Percentiles rank a stretch among this genome's conserved stretches.
These are phyloP conservation scores for Cancer borealis DNA, from an alignment of 2,888 invertebrate species.

Conservation along the genomic window DNA sequence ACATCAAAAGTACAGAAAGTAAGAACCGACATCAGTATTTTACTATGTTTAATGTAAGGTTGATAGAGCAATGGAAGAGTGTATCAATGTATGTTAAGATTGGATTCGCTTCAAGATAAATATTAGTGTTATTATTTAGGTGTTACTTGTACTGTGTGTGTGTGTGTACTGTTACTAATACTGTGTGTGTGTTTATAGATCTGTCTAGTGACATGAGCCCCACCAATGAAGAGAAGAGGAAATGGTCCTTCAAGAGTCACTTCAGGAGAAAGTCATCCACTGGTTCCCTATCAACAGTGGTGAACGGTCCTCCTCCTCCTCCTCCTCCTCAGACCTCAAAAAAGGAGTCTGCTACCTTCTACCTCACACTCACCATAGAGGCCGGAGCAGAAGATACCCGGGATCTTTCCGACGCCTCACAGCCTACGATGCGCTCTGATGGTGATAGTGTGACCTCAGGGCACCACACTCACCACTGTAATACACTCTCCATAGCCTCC, in stretches of 20 bases:
- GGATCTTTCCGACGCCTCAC: constrained; percentile 67
- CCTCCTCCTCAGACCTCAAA: constrained; percentile 82
- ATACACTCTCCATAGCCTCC: constrained; percentile 69
- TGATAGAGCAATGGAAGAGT: too few species aligned
- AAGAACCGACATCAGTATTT: neutral
- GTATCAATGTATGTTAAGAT: too few species aligned
- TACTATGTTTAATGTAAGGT: too few species aligned
- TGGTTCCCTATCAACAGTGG: constrained; percentile 60
- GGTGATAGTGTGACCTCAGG: constrained; percentile 62
- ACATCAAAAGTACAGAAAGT: constrained; percentile 74
- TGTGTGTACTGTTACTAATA: too few species aligned
- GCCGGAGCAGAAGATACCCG: constrained; percentile 80
- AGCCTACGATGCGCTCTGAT: constrained; percentile 67
- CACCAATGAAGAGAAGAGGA: constrained; percentile 71
- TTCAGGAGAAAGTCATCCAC: constrained; percentile 78
- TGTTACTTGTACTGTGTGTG: too few species aligned
- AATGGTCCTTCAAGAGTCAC: constrained; percentile 83
- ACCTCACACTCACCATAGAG: constrained; percentile 84
- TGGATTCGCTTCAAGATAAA: too few species aligned
- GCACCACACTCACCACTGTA: constrained; percentile 55
- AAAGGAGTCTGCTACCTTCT: constrained; percentile 84
- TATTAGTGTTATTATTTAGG: too few species aligned
- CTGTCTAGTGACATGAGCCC: constrained; percentile 64
- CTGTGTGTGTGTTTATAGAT: constrained; percentile 46
- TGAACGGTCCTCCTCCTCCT: constrained; percentile 59